Evolutionary conservation across 2,797 vertebrate species (phyloP).

Genomic region (Menidia menidia): DNA sequence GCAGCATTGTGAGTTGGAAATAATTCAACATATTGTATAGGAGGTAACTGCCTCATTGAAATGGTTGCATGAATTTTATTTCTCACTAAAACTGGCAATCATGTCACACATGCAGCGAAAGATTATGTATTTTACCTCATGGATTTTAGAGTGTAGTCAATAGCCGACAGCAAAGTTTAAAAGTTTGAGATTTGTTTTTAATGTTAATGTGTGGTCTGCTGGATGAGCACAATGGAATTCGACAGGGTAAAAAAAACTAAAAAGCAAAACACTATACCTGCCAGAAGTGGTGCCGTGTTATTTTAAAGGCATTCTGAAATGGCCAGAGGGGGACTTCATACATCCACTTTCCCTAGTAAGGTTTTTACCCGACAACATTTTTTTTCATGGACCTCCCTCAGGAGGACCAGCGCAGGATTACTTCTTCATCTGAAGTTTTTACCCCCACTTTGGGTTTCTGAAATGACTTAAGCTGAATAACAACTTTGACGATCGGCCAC

Average conservation of each 20-base stretch:
- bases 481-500: constrained; percentile 5
- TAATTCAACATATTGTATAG: constrained; percentile 5
- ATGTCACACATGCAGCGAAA: neutral
- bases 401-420: constrained; percentile 2
- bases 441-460: neutral
- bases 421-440: neutral
- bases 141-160: neutral
- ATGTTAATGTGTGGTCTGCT: neutral
- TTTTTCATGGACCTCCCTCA: neutral
- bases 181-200: neutral
- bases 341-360: constrained; percentile 1
- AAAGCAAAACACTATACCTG: too few relatives aligned
- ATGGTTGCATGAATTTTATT: constrained; percentile 7
- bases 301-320: neutral
- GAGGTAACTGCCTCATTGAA: constrained; percentile 16
- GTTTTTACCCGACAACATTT: constrained; percentile 7
- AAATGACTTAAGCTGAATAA: neutral
- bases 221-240: neutral
- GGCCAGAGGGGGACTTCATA: constrained; percentile 7
- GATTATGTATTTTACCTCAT: neutral
- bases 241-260: constrained; percentile 2
- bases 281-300: neutral
- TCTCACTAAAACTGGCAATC: neutral
- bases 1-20: neutral
- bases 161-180: neutral